Conservation (phyloP, 2,113 vertebrate species). For the Pangasianodon hypophthalmus region DNA sequence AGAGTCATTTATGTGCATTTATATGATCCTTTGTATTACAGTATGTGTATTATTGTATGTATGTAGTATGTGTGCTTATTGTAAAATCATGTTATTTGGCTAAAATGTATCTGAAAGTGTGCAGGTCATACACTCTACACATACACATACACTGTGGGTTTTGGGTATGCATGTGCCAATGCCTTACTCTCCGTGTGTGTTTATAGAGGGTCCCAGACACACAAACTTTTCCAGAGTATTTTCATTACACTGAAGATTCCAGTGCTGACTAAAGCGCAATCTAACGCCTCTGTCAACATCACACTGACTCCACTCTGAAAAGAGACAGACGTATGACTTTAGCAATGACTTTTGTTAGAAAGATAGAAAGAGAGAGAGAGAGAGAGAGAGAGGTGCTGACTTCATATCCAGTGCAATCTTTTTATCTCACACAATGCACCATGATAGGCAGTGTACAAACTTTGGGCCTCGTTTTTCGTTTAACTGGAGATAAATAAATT, state of each 20-base stretch:
- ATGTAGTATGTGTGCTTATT: background rate
- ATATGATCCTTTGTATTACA: background rate
- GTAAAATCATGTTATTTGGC: background rate
- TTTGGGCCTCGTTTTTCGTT: too few relatives aligned
- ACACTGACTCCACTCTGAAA: conserved; percentile 73
- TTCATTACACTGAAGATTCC: conserved; percentile 65
- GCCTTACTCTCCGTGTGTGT: conserved; percentile 71
- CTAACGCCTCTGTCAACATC: conserved; percentile 64
- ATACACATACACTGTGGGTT: background rate
- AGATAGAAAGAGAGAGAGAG: background rate
- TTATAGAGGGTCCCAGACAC: conserved; percentile 64
- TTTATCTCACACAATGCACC: too few relatives aligned
- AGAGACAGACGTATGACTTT: background rate
- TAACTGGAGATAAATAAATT: too few relatives aligned
- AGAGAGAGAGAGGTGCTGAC: background rate
- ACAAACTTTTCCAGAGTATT: conserved; percentile 54
- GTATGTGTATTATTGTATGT: too few relatives aligned
- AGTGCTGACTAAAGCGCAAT: conserved; percentile 64
- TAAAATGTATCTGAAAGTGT: background rate
- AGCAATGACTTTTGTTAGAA: background rate
- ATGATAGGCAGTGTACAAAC: too few relatives aligned
- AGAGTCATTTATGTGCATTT: background rate
- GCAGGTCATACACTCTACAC: background rate
- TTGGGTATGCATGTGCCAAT: background rate
- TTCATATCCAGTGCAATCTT: too few relatives aligned